These are phyloP conservation scores for Sphaeramia orbicularis DNA, from an alignment of 2,797 vertebrate species.

Conservation along the genomic window DNA sequence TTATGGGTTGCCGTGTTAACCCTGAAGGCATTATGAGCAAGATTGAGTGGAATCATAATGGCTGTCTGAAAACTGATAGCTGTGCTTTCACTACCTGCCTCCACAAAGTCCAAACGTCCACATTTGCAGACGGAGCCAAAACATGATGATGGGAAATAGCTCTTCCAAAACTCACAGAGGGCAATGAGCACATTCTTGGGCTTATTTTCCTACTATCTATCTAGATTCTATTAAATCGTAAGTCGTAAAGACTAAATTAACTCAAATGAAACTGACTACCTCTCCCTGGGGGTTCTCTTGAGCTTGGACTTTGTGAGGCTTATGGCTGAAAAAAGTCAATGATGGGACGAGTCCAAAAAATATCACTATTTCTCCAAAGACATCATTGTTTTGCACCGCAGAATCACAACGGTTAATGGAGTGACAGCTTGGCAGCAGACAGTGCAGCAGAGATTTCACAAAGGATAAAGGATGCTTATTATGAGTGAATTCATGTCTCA, in stretches of 20 bases:
- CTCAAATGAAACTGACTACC: constrained; percentile 50
- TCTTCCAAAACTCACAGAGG: constrained; percentile 34
- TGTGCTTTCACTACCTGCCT: constrained; percentile 60
- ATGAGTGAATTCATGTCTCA: constrained; percentile 39
- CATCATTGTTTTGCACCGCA: constrained; percentile 37
- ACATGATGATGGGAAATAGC: constrained; percentile 56
- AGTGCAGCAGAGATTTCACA: constrained; percentile 51
- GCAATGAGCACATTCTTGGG: constrained; percentile 31
- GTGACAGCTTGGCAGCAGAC: constrained; percentile 57
- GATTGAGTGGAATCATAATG: constrained; percentile 62
- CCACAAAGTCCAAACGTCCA: constrained; percentile 43
- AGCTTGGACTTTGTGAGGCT: constrained; percentile 26
- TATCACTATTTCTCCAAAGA: constrained; percentile 64
- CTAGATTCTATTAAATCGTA: constrained; percentile 31
- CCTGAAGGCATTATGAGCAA: constrained; percentile 50
- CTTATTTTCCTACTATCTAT: constrained; percentile 43
- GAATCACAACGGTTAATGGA: constrained; percentile 55
- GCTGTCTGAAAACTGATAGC: constrained; percentile 65
- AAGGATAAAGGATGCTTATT: constrained; percentile 61
- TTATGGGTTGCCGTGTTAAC: constrained; percentile 57
- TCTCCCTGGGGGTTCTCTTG: constrained; percentile 37
- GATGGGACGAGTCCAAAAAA: constrained; percentile 55
- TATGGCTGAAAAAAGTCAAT: constrained; percentile 48
- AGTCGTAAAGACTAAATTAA: constrained; percentile 29
- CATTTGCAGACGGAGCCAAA: constrained; percentile 50